Evolutionary conservation across 1,140 invertebrate genomes (phyloP).

Genomic region (Arctopsyche grandis): DNA sequence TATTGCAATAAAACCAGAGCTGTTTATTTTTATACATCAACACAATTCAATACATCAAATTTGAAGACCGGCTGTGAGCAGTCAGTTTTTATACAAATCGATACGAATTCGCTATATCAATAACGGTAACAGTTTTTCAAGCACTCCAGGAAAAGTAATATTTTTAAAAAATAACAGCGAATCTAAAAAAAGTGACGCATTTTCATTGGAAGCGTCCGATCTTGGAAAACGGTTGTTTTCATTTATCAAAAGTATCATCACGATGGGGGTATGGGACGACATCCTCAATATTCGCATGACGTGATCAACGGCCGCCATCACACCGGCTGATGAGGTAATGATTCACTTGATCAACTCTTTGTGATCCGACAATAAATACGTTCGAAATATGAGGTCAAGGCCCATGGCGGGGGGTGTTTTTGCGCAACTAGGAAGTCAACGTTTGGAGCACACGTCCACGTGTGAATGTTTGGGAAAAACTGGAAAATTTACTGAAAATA

Average conservation of each 20-base stretch:
- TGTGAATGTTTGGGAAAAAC: neutral
- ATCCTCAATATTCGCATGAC: slow-evolving; percentile 15
- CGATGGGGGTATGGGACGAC: neutral
- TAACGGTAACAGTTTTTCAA: too few relatives aligned
- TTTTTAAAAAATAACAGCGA: too few relatives aligned
- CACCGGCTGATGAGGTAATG: slow-evolving; percentile 25
- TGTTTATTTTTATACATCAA: too few relatives aligned
- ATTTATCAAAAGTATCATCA: neutral
- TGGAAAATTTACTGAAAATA: neutral
- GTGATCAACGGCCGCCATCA: neutral
- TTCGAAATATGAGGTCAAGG: slow-evolving; percentile 3
- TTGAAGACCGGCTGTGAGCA: too few relatives aligned
- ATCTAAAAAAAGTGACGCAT: neutral
- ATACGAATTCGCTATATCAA: too few relatives aligned
- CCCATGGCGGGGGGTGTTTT: neutral
- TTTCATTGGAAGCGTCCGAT: neutral
- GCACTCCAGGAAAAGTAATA: too few relatives aligned
- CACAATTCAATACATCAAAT: too few relatives aligned
- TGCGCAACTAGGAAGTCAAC: too few relatives aligned
- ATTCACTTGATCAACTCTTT: slow-evolving; percentile 12
- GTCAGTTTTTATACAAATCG: too few relatives aligned
- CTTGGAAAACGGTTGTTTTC: neutral
- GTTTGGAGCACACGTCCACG: neutral
- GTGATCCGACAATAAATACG: neutral
- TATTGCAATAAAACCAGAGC: too few relatives aligned